These are phyloP conservation scores for Gallirallus australis DNA, from an alignment of 2,797 vertebrate species.

Conservation along the genomic window DNA sequence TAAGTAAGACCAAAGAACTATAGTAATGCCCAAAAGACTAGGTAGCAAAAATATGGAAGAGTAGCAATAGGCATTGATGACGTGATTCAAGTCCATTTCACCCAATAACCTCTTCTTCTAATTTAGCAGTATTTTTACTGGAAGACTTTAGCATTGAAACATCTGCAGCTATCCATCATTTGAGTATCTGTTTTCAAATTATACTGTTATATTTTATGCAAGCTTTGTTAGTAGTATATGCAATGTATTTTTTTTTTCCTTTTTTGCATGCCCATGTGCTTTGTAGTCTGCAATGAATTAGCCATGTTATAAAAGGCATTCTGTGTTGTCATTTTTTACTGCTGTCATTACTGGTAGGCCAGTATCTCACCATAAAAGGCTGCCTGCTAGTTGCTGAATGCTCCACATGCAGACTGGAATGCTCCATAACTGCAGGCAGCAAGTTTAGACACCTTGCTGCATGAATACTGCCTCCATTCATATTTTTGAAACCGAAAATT, in stretches of 20 bases:
- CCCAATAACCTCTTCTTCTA: background rate
- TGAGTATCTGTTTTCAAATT: background rate
- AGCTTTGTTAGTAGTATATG: background rate
- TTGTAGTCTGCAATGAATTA: background rate
- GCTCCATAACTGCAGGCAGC: conserved; percentile 42
- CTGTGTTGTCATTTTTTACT: conserved; percentile 10
- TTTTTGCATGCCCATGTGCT: background rate
- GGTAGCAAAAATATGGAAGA: background rate
- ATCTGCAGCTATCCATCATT: background rate
- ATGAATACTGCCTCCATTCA: background rate
- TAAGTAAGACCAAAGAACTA: background rate
- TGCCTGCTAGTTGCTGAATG: background rate
- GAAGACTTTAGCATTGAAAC: background rate
- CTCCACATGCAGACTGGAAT: conserved; percentile 22
- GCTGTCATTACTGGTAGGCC: conserved; percentile 13
- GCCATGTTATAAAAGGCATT: background rate
- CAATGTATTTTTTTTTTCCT: background rate
- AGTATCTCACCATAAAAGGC: conserved; percentile 36
- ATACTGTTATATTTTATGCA: background rate
- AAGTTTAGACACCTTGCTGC: conserved; percentile 46
- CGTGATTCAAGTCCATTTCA: background rate
- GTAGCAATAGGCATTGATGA: background rate
- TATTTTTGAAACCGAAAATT: background rate
- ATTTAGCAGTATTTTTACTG: background rate
- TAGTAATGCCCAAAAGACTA: background rate